A percentile compares a stretch with the other conserved stretches of the same genome.
phyloP scores from a whole-genome alignment of 2,888 invertebrate species.

The Lasioglossum pauxillum region DNA sequence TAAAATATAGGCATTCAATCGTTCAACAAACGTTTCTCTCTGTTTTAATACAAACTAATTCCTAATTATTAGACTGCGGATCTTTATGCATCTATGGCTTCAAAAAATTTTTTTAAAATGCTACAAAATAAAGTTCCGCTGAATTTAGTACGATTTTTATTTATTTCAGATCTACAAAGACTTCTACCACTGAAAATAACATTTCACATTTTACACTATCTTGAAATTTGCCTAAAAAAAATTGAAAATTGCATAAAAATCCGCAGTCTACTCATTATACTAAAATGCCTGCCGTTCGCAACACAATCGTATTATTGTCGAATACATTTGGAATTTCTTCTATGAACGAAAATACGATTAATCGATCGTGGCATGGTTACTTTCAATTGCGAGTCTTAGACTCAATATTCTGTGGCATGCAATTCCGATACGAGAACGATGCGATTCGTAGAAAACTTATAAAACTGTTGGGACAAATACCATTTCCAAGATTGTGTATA shows the following conservation, averaged over 20 bases:
- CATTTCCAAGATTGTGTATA: conserved; percentile 26
- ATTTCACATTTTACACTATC: too few species aligned
- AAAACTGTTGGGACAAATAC: conserved; percentile 15
- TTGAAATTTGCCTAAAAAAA: too few species aligned
- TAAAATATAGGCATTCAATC: neutral
- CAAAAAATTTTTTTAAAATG: too few species aligned
- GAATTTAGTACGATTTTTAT: too few species aligned
- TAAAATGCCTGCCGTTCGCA: neutral
- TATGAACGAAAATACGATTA: neutral
- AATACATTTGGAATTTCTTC: neutral
- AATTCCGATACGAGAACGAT: neutral
- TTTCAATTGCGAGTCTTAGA: neutral
- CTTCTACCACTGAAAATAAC: too few species aligned
- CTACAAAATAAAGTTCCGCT: too few species aligned
- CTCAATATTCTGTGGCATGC: neutral
- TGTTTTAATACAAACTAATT: neutral
- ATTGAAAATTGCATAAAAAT: too few species aligned
- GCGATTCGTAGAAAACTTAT: conserved; percentile 36
- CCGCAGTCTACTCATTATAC: neutral
- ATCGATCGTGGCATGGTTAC: neutral
- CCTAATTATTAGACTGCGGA: neutral
- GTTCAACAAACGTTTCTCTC: neutral
- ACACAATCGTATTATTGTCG: conserved; percentile 25
- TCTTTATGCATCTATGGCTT: too few species aligned
- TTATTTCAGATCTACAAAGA: too few species aligned